A percentile compares a stretch with the other conserved stretches of the same genome.
These are phyloP conservation scores for Macrosoma leucophasiata DNA, from an alignment of 2,888 invertebrate species.

Conservation along the genomic window DNA sequence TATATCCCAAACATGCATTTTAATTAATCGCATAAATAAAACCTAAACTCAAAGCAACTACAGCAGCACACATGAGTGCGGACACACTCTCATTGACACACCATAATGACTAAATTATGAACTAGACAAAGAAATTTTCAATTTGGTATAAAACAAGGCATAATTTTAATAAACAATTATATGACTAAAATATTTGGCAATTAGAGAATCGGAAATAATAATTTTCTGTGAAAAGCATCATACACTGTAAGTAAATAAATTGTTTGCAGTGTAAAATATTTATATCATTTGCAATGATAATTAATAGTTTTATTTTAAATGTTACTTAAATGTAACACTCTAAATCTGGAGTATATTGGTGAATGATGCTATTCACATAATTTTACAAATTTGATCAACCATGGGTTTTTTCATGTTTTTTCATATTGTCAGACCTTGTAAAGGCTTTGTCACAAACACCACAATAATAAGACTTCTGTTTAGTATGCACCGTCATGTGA, in stretches of 20 bases:
- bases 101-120: slow-evolving; percentile 72
- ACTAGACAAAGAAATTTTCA: slow-evolving; percentile 64
- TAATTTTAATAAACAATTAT: slow-evolving; percentile 53
- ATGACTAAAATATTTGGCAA: slow-evolving; percentile 73
- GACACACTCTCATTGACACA: slow-evolving; percentile 62
- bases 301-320: too few species aligned
- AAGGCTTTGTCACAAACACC: slow-evolving; percentile 73
- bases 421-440: slow-evolving; percentile 73
- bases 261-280: too few species aligned
- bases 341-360: slow-evolving; percentile 25
- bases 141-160: slow-evolving; percentile 63
- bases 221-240: slow-evolving; percentile 43
- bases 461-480: slow-evolving; percentile 72
- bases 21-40: slow-evolving; percentile 54
- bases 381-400: slow-evolving; percentile 32
- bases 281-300: too few species aligned
- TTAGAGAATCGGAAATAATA: slow-evolving; percentile 65
- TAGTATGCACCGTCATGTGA: slow-evolving; percentile 73
- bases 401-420: slow-evolving; percentile 74
- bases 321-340: slow-evolving; percentile 16
- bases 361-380: slow-evolving; percentile 30
- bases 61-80: slow-evolving; percentile 64
- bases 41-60: slow-evolving; percentile 62
- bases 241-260: slow-evolving; percentile 19
- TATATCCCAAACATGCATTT: slow-evolving; percentile 60